Evolutionary conservation across 2,797 vertebrate genomes (phyloP).

Genomic region (Pipistrellus pygmaeus): DNA sequence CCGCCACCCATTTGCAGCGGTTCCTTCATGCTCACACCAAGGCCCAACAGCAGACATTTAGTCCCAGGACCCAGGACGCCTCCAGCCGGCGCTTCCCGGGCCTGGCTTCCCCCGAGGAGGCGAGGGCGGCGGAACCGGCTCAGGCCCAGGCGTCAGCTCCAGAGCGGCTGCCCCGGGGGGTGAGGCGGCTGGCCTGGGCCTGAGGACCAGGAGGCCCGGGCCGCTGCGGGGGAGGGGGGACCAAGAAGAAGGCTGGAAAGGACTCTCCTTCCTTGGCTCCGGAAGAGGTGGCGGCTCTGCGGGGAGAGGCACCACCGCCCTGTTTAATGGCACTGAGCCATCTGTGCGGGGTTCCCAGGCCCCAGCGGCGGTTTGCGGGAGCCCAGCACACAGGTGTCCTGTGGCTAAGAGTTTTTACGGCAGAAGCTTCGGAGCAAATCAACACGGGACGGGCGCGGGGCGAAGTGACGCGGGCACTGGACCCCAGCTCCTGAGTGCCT

Average conservation of each 20-base stretch:
- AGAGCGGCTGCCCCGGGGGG: background rate
- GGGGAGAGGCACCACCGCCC: background rate
- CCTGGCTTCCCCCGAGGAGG: background rate
- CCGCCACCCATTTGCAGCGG: background rate
- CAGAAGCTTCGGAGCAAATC: background rate
- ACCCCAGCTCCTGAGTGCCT: background rate
- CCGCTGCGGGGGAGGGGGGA: too few species aligned
- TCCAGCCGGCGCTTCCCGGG: background rate
- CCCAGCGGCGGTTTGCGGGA: background rate
- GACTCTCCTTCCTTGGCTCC: slow-evolving; percentile 47
- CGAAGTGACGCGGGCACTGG: background rate
- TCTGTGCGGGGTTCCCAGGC: background rate
- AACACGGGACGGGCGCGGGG: fast-evolving
- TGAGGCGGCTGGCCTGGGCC: too few species aligned
- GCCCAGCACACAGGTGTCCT: background rate
- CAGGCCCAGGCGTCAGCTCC: background rate
- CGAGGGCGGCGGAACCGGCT: too few species aligned
- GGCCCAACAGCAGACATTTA: fast-evolving
- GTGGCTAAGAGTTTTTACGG: background rate
- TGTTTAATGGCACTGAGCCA: background rate
- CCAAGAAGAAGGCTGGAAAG: background rate
- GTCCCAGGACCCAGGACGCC: background rate
- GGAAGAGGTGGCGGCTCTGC: background rate
- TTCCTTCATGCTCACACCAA: fast-evolving
- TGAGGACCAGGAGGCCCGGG: too few species aligned